Evolutionary conservation across 2,888 invertebrate genomes (phyloP).

Genomic region (Anodontia alba): DNA sequence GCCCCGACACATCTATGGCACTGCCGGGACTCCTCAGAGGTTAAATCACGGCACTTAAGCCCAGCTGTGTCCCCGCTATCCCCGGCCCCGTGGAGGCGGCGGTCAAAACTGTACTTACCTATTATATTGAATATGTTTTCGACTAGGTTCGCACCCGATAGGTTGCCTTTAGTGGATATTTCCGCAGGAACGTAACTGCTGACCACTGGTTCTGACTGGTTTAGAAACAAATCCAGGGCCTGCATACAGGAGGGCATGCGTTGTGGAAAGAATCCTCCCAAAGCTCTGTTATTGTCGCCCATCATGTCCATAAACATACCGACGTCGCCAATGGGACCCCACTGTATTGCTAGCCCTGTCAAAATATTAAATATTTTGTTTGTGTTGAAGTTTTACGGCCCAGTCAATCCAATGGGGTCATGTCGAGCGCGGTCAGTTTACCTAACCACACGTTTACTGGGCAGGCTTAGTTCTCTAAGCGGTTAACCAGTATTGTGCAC

Average conservation of each 20-base stretch:
- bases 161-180: slow-evolving; percentile 87
- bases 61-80: too few species aligned
- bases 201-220: slow-evolving; percentile 86
- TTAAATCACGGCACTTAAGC: too few species aligned
- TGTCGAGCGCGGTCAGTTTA: too few species aligned
- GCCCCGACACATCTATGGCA: too few species aligned
- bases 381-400: too few species aligned
- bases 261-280: slow-evolving; percentile 98
- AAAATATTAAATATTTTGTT: neutral
- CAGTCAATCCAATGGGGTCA: too few species aligned
- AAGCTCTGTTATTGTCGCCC: slow-evolving; percentile 93
- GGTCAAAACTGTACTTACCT: too few species aligned
- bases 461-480: too few species aligned
- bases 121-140: slow-evolving; percentile 95
- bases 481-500: too few species aligned
- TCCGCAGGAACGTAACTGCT: slow-evolving; percentile 92
- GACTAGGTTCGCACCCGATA: slow-evolving; percentile 88
- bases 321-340: slow-evolving; percentile 99
- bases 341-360: slow-evolving; percentile 93
- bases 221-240: slow-evolving; percentile 95
- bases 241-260: slow-evolving; percentile 95
- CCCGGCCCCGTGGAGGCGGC: too few species aligned
- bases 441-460: too few species aligned
- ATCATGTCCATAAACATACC: slow-evolving; percentile 96
- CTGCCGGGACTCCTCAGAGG: too few species aligned